phyloP scores from a whole-genome alignment of 2,797 vertebrate species.

The Acipenser oxyrinchus region DNA sequence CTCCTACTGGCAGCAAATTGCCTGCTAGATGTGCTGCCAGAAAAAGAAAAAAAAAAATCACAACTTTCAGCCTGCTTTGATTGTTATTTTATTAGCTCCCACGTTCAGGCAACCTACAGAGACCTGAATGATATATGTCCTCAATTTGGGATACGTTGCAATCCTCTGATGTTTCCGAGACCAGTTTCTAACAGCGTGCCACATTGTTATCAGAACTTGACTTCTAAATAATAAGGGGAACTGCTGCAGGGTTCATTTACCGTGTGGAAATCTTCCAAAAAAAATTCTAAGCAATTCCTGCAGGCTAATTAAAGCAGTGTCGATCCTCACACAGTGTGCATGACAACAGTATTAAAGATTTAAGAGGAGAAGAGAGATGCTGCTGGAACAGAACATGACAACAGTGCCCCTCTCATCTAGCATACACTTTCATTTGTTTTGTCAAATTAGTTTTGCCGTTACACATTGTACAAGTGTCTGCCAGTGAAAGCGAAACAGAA shows the following conservation, averaged over 20 bases:
- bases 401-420: conserved; percentile 67
- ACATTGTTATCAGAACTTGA: conserved; percentile 26
- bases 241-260: conserved; percentile 19
- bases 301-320: conserved; percentile 62
- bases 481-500: conserved; percentile 16
- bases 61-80: conserved; percentile 49
- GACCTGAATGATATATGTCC: conserved; percentile 14
- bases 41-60: conserved; percentile 35
- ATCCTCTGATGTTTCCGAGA: conserved; percentile 20
- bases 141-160: conserved; percentile 13
- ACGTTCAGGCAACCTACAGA: conserved; percentile 35
- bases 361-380: conserved; percentile 47
- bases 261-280: conserved; percentile 26
- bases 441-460: conserved; percentile 59
- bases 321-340: conserved; percentile 54
- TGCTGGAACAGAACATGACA: conserved; percentile 45
- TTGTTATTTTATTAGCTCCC: conserved; percentile 45
- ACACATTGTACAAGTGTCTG: conserved; percentile 44
- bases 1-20: conserved; percentile 63
- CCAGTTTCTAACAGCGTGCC: conserved; percentile 16
- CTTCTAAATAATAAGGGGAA: conserved; percentile 13
- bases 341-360: conserved; percentile 73
- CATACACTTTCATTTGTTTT: conserved; percentile 75
- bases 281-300: conserved; percentile 49
- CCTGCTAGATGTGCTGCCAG: conserved; percentile 45